phyloP scores from a whole-genome alignment of 2,797 vertebrate genomes.

The Spea hammondii region DNA sequence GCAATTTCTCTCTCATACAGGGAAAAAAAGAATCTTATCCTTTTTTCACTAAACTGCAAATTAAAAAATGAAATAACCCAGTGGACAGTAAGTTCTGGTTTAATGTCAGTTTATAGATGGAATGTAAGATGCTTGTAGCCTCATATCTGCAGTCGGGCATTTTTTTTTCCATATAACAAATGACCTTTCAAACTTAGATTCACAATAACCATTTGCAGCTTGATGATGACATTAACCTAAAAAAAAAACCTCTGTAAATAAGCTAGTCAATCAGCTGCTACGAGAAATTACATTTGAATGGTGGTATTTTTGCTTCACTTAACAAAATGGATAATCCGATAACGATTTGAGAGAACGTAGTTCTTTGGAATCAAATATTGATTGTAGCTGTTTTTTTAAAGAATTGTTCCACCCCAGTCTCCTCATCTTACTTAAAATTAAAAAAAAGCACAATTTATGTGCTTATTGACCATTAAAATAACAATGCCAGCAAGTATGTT shows the following conservation, averaged over 20 bases:
- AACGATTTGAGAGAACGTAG: not conserved
- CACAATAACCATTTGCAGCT: slow-evolving; percentile 39
- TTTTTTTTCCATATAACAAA: slow-evolving; percentile 29
- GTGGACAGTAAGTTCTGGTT: slow-evolving; percentile 9
- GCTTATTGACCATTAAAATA: too few relatives aligned
- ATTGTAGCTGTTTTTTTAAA: not conserved
- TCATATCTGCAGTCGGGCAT: slow-evolving; percentile 38
- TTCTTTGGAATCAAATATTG: not conserved
- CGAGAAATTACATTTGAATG: not conserved
- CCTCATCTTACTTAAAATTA: too few relatives aligned
- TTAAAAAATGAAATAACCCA: not conserved
- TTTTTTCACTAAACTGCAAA: slow-evolving; percentile 1
- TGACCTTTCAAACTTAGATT: slow-evolving; percentile 47
- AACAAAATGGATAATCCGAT: not conserved
- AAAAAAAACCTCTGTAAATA: slow-evolving; percentile 11
- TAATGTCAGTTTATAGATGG: not conserved
- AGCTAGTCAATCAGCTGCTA: slow-evolving; percentile 11
- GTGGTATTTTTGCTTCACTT: not conserved
- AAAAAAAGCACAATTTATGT: too few relatives aligned
- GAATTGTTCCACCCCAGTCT: too few relatives aligned
- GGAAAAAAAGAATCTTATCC: slow-evolving; percentile 18
- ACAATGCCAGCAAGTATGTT: too few relatives aligned
- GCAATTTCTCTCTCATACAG: slow-evolving; percentile 16
- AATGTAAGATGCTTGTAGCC: slow-evolving; percentile 19
- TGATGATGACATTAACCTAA: slow-evolving; percentile 12